These are phyloP conservation scores for Rostratula benghalensis DNA, from an alignment of 2,113 vertebrate species.

Conservation along the genomic window DNA sequence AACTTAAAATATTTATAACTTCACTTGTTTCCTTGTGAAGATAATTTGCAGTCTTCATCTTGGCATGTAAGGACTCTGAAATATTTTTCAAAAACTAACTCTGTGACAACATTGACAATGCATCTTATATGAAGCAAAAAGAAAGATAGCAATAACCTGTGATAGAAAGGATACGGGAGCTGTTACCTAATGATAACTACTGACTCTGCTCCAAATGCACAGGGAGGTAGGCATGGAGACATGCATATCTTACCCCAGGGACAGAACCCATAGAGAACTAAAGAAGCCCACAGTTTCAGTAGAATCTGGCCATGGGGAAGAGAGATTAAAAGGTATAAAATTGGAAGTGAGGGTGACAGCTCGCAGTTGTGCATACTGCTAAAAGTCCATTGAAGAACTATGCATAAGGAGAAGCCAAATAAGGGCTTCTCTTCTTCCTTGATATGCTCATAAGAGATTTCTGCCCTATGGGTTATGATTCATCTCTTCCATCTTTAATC, in stretches of 20 bases:
- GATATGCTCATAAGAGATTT: background rate
- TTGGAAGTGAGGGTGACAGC: background rate
- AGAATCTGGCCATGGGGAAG: background rate
- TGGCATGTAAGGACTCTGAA: background rate
- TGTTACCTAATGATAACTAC: background rate
- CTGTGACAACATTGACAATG: background rate
- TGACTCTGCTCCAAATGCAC: background rate
- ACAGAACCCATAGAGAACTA: background rate
- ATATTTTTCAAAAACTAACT: slow-evolving; percentile 12
- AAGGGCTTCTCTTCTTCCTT: background rate
- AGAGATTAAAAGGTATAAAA: background rate
- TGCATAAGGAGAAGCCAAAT: no score
- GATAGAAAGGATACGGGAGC: background rate
- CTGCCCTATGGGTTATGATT: background rate
- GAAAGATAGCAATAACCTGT: background rate
- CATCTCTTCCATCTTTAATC: background rate
- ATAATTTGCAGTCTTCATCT: slow-evolving; percentile 4
- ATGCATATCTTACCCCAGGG: rapidly evolving
- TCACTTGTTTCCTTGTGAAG: background rate
- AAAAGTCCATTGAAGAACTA: background rate
- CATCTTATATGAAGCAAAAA: background rate
- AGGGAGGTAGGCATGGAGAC: background rate
- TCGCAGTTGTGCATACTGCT: background rate
- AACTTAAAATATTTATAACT: background rate
- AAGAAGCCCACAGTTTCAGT: background rate